Base-by-base conservation (phyloP, 1,140 invertebrate genomes). In the Plectus sambesii region DNA sequence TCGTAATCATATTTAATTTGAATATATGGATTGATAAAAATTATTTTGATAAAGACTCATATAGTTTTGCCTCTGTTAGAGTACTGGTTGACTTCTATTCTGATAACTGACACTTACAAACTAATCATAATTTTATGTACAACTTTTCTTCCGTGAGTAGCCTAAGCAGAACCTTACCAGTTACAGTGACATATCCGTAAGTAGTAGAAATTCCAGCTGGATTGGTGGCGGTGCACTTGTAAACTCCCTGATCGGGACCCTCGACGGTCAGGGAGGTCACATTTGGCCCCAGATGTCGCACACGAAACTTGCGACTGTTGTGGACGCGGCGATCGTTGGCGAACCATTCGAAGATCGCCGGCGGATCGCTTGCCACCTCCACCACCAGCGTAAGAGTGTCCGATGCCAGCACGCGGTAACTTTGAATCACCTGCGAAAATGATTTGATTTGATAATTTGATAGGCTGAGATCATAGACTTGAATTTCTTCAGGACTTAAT, bases 301-400 rank as follows among this genome's bases (percentile, higher is more conserved):
- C 52, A 35, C 43, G 46, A 40, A 63, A 62, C 47, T 26, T 30
- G 24, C 36, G 43, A n/a, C 1, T 39, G 49, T 46, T 46, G 44
- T 55, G 49, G 17, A 65, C 57, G 17, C 46, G 45, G 43, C 38
- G 37, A 42, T 66, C 62, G 44, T 66, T 65, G 42, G 50, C 52
- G 36, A 63, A 63, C 63, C 63, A 65, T 42, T 56, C 49, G 37
- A 60, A 66, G 20, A 62, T 57, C 0, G 61, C 61, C 24, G 61
- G 61, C 12, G 62, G 58, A 23, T 57, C 59, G 35, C 49, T 55
- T n/a, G 40, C 40, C 22, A 65, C 63, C 50, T 65, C 63, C n/a
- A 63, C 63, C n/a, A 63, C 63, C 12, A 65, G 47, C 6, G 63
- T 67, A 19, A 63, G 33, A 17, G 49, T 59, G 47, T 65, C 63